Percentiles rank a stretch among this genome's conserved stretches.
Conservation (phyloP, 92 coral and sea anemone genomes). For the Virgularia gustaviana region DNA sequence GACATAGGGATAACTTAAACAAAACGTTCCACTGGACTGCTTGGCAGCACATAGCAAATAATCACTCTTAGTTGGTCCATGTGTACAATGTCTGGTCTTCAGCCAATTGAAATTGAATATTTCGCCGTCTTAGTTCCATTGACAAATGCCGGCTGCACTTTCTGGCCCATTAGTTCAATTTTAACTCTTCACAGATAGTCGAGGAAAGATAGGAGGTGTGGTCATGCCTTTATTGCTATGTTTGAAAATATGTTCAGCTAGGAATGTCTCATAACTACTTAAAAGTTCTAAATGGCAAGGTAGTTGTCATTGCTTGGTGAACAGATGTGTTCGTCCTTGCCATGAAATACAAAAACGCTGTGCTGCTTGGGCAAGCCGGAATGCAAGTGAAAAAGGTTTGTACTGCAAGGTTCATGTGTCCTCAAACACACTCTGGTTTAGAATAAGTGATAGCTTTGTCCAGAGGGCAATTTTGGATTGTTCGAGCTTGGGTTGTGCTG, state of each 20-base stretch:
- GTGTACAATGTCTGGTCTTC: slow-evolving; percentile 10
- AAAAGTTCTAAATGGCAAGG: background rate
- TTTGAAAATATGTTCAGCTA: background rate
- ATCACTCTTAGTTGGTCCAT: slow-evolving; percentile 18
- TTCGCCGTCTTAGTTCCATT: slow-evolving; percentile 7
- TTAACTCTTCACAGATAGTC: slow-evolving; percentile 9
- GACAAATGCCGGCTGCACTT: slow-evolving; percentile 7
- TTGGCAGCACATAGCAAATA: slow-evolving; percentile 15
- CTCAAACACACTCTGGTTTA: too few relatives aligned
- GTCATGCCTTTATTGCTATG: background rate
- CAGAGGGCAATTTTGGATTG: too few relatives aligned
- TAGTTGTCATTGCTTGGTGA: background rate
- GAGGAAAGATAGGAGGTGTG: too few relatives aligned
- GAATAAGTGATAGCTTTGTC: too few relatives aligned
- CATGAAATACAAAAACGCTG: background rate
- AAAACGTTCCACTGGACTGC: slow-evolving; percentile 18
- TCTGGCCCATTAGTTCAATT: slow-evolving; percentile 3
- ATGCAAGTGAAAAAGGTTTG: too few relatives aligned
- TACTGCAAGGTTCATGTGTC: too few relatives aligned
- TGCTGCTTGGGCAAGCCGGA: too few relatives aligned
- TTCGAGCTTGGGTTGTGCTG: too few relatives aligned
- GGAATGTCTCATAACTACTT: background rate
- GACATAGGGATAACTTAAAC: slow-evolving; percentile 21
- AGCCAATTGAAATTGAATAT: slow-evolving; percentile 13
- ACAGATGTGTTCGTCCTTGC: background rate